A percentile compares a stretch with the other conserved stretches of the same genome.
Conservation (phyloP, 37 sponge, comb jelly and placozoan species). For the Ephydatia muelleri region DNA sequence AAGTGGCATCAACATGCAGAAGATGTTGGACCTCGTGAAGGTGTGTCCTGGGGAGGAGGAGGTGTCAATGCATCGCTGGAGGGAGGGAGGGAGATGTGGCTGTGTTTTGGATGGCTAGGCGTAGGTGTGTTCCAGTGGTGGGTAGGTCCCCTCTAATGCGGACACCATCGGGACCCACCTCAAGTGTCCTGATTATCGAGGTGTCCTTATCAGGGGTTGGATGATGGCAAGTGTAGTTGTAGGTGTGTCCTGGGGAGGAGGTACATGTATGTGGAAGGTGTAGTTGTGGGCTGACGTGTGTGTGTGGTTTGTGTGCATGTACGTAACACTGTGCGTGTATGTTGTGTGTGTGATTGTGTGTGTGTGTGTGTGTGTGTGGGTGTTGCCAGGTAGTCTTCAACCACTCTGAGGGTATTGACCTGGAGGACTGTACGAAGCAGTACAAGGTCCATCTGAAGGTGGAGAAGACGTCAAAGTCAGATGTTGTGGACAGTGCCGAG, state of each 20-base stretch:
- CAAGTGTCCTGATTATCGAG: no score
- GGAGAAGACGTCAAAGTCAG: constrained; percentile 6
- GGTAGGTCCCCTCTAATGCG: not conserved
- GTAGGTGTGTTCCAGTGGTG: not conserved
- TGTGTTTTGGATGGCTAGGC: constrained; percentile 18
- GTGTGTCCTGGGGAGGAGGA: constrained; percentile 19
- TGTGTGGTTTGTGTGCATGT: not conserved
- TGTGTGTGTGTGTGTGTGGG: not conserved
- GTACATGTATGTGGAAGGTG: no score
- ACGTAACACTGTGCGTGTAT: no score
- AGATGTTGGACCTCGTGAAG: constrained; percentile 69
- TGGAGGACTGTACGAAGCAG: no score
- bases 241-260: no score
- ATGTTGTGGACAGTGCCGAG: constrained; percentile 44
- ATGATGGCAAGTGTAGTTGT: no score
- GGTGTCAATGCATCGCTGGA: not conserved
- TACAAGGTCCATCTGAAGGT: no score
- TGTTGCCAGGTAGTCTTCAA: not conserved
- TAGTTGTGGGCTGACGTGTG: not conserved
- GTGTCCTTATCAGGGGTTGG: no score
- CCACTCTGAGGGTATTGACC: no score
- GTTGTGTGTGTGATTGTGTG: not conserved
- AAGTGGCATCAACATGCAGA: constrained; percentile 64
- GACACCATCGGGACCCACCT: no score
- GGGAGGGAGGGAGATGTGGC: not conserved